phyloP scores from a whole-genome alignment of 2,888 invertebrate species.

The Bugulina stolonifera region DNA sequence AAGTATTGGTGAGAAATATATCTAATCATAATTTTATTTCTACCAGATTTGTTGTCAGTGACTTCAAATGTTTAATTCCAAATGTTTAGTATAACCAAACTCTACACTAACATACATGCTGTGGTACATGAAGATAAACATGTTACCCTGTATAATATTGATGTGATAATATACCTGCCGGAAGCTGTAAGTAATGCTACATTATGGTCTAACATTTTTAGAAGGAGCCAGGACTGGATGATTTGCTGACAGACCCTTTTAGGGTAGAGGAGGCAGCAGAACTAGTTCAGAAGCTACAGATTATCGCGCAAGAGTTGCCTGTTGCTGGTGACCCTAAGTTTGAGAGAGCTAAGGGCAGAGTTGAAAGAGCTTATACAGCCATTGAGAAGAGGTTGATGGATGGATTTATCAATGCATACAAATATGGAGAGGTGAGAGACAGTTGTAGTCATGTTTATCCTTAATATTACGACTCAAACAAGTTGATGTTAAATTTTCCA shows the following conservation, averaged over 20 bases:
- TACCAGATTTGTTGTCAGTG: no score
- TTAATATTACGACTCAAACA: no score
- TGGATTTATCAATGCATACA: slow-evolving; percentile 85
- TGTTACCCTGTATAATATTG: no score
- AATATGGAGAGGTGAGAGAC: slow-evolving; percentile 67
- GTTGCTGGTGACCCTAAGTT: slow-evolving; percentile 59
- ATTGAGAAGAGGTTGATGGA: slow-evolving; percentile 67
- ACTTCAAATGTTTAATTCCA: no score
- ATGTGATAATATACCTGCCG: no score
- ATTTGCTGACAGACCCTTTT: slow-evolving; percentile 7
- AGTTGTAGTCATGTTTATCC: background rate
- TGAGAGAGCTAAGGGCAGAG: slow-evolving; percentile 3
- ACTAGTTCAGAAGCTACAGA: slow-evolving; percentile 89
- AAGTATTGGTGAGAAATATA: no score
- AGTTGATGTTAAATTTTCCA: no score
- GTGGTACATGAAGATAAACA: no score
- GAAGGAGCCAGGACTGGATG: background rate
- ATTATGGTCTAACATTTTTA: background rate
- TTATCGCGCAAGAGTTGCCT: slow-evolving; percentile 90
- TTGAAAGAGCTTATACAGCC: slow-evolving; percentile 38
- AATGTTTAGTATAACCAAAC: no score
- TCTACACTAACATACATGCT: no score
- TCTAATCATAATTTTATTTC: no score
- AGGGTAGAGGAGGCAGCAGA: slow-evolving; percentile 74
- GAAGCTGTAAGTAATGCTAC: no score